Base-by-base conservation (phyloP, 2,113 vertebrate genomes). In the Sporophila hypoxantha region DNA sequence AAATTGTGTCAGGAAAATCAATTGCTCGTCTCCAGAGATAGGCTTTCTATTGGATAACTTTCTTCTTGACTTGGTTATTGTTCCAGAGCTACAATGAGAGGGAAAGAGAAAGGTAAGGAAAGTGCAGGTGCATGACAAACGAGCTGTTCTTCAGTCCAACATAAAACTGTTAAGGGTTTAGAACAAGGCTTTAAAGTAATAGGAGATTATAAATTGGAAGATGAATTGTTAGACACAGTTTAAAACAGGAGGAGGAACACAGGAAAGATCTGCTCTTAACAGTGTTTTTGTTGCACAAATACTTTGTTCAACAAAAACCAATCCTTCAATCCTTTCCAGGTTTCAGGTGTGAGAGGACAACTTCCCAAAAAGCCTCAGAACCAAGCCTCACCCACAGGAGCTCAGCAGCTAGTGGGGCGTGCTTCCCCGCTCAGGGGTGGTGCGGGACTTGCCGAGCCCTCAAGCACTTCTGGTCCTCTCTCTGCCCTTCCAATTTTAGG, bases 1-100 rank as follows among this genome's bases (percentile, higher is more conserved):
- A 82, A 42, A 79, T n/a, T 66, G 37, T 87, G 78, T 82, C 85
- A 85, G 85, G 30, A 88, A 85, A 94, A 90, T 89, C 87, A 76
- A 82, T n/a, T 85, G 56, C 36, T 82, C 17, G 2, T 76, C 82
- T 76, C 50, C 55, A 55, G 75, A 82, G n/a, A n/a, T n/a, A 55
- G 46, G 42, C n/a, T 12, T 70, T 74, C 85, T 89, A 75, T 83
- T 89, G 90, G 80, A 49, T 41, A 85, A 68, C 37, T 71, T 83
- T 77, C 68, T 79, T 85, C 65, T 74, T 85, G 68, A 44, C 56
- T 70, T 90, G 76, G 50, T 62, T 80, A 14, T 62, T 91, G 37
- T 80, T 81, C 46, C 49, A 36, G n/a, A 75, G 27, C 76, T 90
- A 56, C 36, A 90, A 91, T 26, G 61, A 86, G 42, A 75, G 30